These are phyloP conservation scores for Rhinichthys klamathensis DNA, from an alignment of 2,113 vertebrate species.

Conservation along the genomic window DNA sequence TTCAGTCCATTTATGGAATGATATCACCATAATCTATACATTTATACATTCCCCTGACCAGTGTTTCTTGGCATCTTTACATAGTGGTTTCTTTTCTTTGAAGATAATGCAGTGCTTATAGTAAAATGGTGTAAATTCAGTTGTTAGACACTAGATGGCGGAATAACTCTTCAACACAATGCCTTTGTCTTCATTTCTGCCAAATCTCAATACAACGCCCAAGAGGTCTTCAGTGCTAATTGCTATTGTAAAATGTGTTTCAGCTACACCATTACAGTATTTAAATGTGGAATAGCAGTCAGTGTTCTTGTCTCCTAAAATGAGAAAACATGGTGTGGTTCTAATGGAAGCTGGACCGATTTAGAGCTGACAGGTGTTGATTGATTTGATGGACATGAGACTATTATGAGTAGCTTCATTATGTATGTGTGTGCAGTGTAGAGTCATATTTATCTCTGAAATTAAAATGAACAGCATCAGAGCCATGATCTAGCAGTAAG, in stretches of 20 bases:
- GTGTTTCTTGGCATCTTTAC: neutral
- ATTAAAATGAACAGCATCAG: too few relatives aligned
- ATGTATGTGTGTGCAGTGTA: too few relatives aligned
- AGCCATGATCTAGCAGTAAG: too few relatives aligned
- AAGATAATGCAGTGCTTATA: neutral
- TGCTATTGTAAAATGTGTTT: neutral
- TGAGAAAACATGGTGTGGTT: neutral
- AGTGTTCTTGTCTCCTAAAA: neutral
- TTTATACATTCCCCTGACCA: neutral
- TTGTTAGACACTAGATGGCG: slow-evolving; percentile 69
- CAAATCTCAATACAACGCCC: neutral
- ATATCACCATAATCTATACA: neutral
- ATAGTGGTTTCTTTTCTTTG: neutral
- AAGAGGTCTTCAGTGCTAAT: slow-evolving; percentile 19
- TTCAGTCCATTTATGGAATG: neutral
- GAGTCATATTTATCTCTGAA: too few relatives aligned
- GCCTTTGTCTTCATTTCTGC: neutral
- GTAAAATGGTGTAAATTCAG: neutral
- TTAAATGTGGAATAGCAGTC: neutral
- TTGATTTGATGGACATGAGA: neutral
- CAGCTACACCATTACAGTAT: neutral
- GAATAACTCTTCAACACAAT: slow-evolving; percentile 49
- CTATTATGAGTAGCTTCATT: neutral
- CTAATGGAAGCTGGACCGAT: neutral
- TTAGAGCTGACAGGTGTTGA: neutral